These are phyloP conservation scores for Drosophila simulans DNA, from an alignment of 1,140 invertebrate species.

Conservation along the genomic window DNA sequence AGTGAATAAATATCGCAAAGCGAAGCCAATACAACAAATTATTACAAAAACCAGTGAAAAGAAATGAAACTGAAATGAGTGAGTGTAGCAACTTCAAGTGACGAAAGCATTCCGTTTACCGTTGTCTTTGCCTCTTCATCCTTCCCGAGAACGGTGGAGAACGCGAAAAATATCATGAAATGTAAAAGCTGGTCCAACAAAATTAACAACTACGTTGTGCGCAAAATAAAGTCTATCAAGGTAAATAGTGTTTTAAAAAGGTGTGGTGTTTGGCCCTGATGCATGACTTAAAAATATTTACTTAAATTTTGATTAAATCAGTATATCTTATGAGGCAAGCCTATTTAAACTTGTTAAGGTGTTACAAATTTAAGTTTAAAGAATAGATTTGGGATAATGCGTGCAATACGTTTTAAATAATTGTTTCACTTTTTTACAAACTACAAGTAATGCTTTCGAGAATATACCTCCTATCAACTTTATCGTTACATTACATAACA, in stretches of 20 bases:
- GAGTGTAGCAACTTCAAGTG: constrained; percentile 2
- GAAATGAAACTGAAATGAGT: constrained; percentile 19
- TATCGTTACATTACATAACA: too few relatives aligned
- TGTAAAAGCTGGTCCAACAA: constrained; percentile 84
- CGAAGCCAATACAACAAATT: constrained; percentile 1
- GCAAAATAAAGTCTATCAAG: constrained; percentile 80
- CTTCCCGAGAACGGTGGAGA: constrained; percentile 27
- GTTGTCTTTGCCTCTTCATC: constrained; percentile 29
- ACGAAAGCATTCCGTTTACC: constrained; percentile 39
- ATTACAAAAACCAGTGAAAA: constrained; percentile 6
- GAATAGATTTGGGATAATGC: too few relatives aligned
- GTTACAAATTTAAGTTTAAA: too few relatives aligned
- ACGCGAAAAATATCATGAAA: constrained; percentile 83
- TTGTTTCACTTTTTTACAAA: too few relatives aligned
- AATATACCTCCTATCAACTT: too few relatives aligned
- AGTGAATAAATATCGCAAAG: constrained; percentile 17
- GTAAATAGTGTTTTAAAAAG: constrained; percentile 58
- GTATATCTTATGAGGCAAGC: too few relatives aligned
- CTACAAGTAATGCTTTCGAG: too few relatives aligned
- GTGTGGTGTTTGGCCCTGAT: too few relatives aligned
- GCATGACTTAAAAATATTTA: too few relatives aligned
- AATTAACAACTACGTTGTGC: constrained; percentile 84
- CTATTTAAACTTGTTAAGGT: too few relatives aligned
- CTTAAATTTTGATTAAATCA: too few relatives aligned
- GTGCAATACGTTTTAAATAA: too few relatives aligned